phyloP scores from a whole-genome alignment of 2,113 vertebrate genomes.

The Elgaria multicarinata region DNA sequence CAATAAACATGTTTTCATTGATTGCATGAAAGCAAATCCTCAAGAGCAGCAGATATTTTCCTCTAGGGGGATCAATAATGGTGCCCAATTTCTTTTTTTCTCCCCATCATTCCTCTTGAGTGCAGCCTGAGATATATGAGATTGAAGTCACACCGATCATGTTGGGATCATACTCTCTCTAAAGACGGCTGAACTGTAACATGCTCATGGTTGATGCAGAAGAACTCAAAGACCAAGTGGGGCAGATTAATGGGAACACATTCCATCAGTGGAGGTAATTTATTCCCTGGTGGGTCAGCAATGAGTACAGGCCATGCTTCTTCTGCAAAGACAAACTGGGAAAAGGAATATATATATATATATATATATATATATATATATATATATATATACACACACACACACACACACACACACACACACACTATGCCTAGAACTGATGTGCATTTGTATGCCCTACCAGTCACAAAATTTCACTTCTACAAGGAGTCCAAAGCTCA shows the following conservation, averaged over 20 bases:
- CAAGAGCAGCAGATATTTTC: constrained; percentile 35
- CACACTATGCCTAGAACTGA: not conserved
- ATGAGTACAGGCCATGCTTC: not conserved
- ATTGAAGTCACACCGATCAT: not conserved
- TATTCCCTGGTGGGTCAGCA: not conserved
- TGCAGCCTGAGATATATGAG: not conserved
- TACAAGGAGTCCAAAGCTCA: fast-evolving
- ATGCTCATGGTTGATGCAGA: not conserved
- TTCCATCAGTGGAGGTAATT: not conserved
- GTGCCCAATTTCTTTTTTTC: constrained; percentile 10
- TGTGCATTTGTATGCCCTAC: not conserved
- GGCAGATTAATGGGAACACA: not conserved
- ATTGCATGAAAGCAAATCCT: constrained; percentile 59
- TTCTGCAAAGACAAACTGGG: not conserved
- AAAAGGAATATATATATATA: not conserved
- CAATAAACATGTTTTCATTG: constrained; percentile 70
- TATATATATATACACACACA: too few relatives aligned
- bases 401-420: too few relatives aligned
- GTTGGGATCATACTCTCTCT: not conserved
- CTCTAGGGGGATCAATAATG: constrained; percentile 38
- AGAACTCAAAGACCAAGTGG: not conserved
- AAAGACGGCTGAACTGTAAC: not conserved
- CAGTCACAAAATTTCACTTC: not conserved
- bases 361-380: too few relatives aligned
- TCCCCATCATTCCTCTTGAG: not conserved